Evolutionary conservation across 2,797 vertebrate genomes (phyloP), one percentile per base, ranked within the genome.

Genomic region (Antennarius maculatus): DNA sequence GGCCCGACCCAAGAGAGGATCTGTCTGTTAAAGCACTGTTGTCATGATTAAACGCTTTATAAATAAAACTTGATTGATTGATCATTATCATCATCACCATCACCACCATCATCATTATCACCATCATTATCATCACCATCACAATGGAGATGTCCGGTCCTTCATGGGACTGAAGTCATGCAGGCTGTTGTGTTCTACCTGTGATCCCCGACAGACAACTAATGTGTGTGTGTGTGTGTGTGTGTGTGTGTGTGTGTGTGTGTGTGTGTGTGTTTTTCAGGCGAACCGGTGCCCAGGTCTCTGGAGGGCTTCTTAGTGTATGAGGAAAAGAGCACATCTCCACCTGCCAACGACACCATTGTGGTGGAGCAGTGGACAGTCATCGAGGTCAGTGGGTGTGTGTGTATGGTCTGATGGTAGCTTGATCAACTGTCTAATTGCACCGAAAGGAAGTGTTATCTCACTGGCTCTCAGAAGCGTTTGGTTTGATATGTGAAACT

Each of bases 331-430:
- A 93, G 86, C 85, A 90, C 88, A 0, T 82, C 88, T 5, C 82
- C 93, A 71, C 95, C 95, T 5, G 95, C 95, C 90, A 98, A 99
- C 54, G 97, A 99, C 90, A 96, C 96, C 66, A 97, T 99, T 47
- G 95, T 99, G 13, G 97, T 99, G 2, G 97, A 99, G 89, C 97
- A 99, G 88, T 99, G 96, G 97, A 99, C 97, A 0, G 93, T 98
- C 76, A 95, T 98, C 65, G 97, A 99, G 96, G 97, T 86, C 41
- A 34, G 83, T 51, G 3, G 27, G 50, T 49, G 27, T 37, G 45
- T 9, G 56, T 39, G n/a, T n/a, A 41, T 5, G 52, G 23, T 23
- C 23, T 23, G 23, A 23, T 23, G 23, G 23, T 23, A 23, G 23
- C 23, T 23, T 23, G 23, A 23, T 23, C 2, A 1, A 23, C 23